Evolutionary conservation across 2,888 invertebrate species (phyloP), one percentile per base, ranked within the genome.

Genomic region (Hydroisotoma schaefferi): DNA sequence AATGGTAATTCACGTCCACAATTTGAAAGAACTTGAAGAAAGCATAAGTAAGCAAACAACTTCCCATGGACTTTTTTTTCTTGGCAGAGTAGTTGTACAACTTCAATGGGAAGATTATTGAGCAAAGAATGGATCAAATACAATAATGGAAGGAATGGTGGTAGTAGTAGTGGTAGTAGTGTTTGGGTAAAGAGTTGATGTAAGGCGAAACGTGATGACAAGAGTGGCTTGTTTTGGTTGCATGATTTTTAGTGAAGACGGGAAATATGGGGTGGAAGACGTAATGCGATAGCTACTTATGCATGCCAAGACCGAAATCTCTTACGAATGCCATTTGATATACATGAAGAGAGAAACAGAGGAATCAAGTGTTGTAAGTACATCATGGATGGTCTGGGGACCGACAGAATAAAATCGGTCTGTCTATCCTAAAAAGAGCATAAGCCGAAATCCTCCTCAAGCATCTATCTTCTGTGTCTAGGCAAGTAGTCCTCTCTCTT

Each of bases 211-310:
- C 52, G 52, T 52, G 52, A 52, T 52, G 52, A 52, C 52, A 52
- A 52, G 52, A 52, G 55, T 46, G 57, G 52, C 56, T 60, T 60
- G 59, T 52, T 63, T 63, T 54, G 46, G 49, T 59, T 60, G 55
- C 55, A 43, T 59, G 57, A 64, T 55, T 59, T 61, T 59, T 56
- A 48, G 57, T 57, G 59, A 49, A 48, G 62, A 26, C 22, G 48
- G 55, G 49, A 55, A 46, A 55, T 52, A 49, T 61, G 59, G 52
- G 59, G 52, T 62, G 59, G 59, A 58, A 62, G 52, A 60, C 57
- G 59, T 60, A 67, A 59, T 59, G 65, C 49, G 59, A 63, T 59
- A 44, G 59, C 69, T 69, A 59, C 61, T 69, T 69, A 63, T 63
- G 69, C 65, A 69, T 69, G 67, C 69, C 55, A 58, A 27, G 33